Base-by-base conservation (phyloP, 2,888 invertebrate genomes). In the Drosophila ezoana region DNA sequence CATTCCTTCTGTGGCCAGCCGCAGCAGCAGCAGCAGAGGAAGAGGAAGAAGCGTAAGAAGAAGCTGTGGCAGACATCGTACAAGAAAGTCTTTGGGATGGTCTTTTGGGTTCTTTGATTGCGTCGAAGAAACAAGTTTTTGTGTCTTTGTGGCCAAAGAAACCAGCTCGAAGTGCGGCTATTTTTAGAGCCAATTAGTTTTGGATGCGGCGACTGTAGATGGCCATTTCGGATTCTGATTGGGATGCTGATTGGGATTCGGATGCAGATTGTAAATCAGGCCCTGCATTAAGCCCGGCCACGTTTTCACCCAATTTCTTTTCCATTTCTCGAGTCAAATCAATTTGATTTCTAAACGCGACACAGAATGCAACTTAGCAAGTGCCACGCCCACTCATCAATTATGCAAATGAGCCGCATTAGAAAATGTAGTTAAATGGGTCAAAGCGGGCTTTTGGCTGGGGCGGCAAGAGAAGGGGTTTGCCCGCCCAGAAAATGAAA, bases 101-200 rank as follows among this genome's bases (percentile, higher is more conserved):
- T 53, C 57, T 69, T 72, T 35, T 67, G 66, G 45, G 63, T 56
- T 54, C 72, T 78, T 74, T 61, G 72, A 44, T 28, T 60, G 59
- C 61, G 62, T 18, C 32, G n/a, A 68, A 58, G 62, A 81, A 81
- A 81, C 83, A 59, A 61, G 77, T 81, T 76, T 76, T 13, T 52
- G 51, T 52, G 28, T 8, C 8, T 28, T 28, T 28, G 20, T 49
- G 52, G 71, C 65, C 65, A 44, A 44, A 52, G 43, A 75, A 76
- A 76, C 76, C 76, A 76, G 76, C 76, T 69, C 73, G 66, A 40
- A 56, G 57, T 61, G 61, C 20, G 79, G 72, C 81, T 85, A 85
- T 85, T 87, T 85, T 84, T 85, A 85, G 87, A 79, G 68, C 84
- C 79, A 87, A 86, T 87, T 85, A 83, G 85, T 62, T 72, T 64